Evolutionary conservation across 2,888 invertebrate genomes (phyloP), one percentile per base, ranked within the genome.

Genomic region (Eumacrocentrus americanus): DNA sequence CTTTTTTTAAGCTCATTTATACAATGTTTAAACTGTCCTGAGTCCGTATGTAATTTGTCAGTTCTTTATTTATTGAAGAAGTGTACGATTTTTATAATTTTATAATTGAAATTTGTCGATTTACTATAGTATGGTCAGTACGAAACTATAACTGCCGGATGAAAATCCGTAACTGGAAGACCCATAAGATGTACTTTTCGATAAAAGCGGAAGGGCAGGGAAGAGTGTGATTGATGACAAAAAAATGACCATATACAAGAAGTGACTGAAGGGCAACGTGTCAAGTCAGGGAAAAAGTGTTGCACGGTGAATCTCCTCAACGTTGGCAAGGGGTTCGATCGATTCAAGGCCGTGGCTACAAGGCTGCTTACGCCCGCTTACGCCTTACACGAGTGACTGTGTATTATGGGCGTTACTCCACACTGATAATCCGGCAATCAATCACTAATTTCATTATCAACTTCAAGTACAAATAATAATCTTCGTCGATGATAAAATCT

Each of bases 281-380:
- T n/a, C n/a, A n/a, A n/a, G n/a, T n/a, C n/a, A n/a, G n/a, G n/a
- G n/a, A n/a, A n/a, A n/a, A n/a, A n/a, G 29, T 6, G 29, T 6
- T 9, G 29, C 29, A 29, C 29, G 9, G 29, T 4, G 29, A 29
- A 29, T 29, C 29, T 29, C n/a, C 23, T 20, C 9, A 42, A 42
- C 20, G 42, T 16, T 42, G 3, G 46, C n/a, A 42, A 29, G 29
- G 25, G 23, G 23, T 46, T 22, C 23, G 23, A 46, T 46, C 46
- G 46, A 46, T 46, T 25, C 46, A 25, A 46, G 46, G 46, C 14
- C 14, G 12, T 46, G 14, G 7, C 12, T 7, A 46, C 46, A 46
- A 46, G 46, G 25, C 25, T 44, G 42, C 12, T 46, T 25, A 25
- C 23, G 3, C 11, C n/a, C n/a, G n/a, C n/a, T n/a, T 1, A 23